Evolutionary conservation across 2,797 vertebrate genomes (phyloP), one percentile per base, ranked within the genome.

Genomic region (Melanotaenia nigrans): DNA sequence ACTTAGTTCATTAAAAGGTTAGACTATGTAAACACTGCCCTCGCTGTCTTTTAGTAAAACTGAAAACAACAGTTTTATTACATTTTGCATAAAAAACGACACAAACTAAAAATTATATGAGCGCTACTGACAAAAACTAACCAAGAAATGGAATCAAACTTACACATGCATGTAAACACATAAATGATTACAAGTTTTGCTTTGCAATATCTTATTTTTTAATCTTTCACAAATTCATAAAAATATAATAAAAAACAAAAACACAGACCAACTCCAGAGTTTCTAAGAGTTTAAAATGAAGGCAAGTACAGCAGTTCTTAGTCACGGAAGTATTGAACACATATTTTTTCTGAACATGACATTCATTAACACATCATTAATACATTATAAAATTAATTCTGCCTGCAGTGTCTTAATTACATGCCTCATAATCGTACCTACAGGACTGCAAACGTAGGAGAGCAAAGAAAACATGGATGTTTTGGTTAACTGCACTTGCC

Each of bases 1-100:
- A 84, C 85, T 87, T 78, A 86, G 56, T 20, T 38, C 70, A 86
- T 75, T 3, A 5, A 51, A 84, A 84, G 84, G 78, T 84, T 69
- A 76, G 55, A 89, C 65, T 59, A 67, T 93, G 94, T 95, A 94
- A 95, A 95, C 93, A 91, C 90, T 91, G 73, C 91, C 86, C 91
- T 92, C 90, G 89, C 81, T 86, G 90, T 78, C 70, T 78, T 85
- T 86, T 59, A 75, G 78, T 59, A 86, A 82, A 84, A 20, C n/a
- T 24, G 1, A 53, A 56, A 35, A 56, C 53, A 79, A 75, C 64
- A 66, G 61, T 78, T 78, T 68, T 47, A 83, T 51, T 73, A 77
- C 77, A 75, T 53, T 66, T 76, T 71, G 20, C 45, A 47, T 47
- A 45, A 45, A 85, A 33, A 73, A 68, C 36, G 9, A 61, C 61